Percentiles rank a stretch among this genome's conserved stretches.
Evolutionary conservation across 2,888 invertebrate species (phyloP).

Genomic region (Leucoma salicis): DNA sequence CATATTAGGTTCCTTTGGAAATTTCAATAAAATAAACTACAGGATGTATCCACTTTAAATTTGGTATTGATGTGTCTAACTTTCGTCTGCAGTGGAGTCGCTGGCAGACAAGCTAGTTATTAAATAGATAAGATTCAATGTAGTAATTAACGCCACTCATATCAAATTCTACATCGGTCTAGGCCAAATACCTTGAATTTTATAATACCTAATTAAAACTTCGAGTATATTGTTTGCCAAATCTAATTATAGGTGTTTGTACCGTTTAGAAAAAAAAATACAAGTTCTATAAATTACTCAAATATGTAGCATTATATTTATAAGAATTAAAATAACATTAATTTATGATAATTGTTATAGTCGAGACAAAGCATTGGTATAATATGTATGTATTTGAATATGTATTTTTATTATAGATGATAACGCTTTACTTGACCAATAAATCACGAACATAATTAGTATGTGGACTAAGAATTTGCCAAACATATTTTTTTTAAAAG

Average conservation of each 20-base stretch:
- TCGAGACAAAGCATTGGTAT: background rate
- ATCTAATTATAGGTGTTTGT: background rate
- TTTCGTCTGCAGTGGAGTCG: too few relatives aligned
- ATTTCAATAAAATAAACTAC: too few relatives aligned
- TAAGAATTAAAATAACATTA: background rate
- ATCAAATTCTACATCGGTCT: conserved; percentile 12
- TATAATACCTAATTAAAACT: conserved; percentile 4
- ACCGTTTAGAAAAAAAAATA: background rate
- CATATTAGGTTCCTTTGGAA: too few relatives aligned
- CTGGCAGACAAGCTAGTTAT: too few relatives aligned
- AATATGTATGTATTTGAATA: background rate
- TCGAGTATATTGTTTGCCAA: background rate
- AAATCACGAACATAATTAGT: too few relatives aligned
- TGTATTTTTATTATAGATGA: background rate
- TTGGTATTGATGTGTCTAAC: too few relatives aligned
- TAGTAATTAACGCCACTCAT: conserved; percentile 22
- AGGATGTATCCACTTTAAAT: too few relatives aligned
- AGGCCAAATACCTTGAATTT: conserved; percentile 19
- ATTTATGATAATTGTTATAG: background rate
- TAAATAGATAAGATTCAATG: conserved; percentile 5
- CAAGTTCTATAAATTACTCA: background rate
- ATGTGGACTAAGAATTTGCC: too few relatives aligned
- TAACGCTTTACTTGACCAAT: background rate
- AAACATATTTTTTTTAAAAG: too few relatives aligned
- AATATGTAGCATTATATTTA: background rate